phyloP scores from a whole-genome alignment of 1,140 invertebrate species.

The Drosophila erecta region DNA sequence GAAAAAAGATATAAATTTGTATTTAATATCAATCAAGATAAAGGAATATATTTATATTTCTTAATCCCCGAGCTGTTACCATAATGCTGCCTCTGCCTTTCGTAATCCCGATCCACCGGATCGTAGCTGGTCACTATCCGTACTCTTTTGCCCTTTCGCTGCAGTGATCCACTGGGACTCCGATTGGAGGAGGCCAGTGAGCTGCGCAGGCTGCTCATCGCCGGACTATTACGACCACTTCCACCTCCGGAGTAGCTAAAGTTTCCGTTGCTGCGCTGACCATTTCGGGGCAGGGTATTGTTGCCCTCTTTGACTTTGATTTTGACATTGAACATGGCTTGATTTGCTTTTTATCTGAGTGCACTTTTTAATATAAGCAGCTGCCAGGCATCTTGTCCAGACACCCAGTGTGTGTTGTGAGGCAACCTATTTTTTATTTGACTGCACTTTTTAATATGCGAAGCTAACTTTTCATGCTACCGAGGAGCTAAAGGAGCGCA shows the following conservation, averaged over 20 bases:
- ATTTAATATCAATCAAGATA: not conserved
- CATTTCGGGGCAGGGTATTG: constrained; percentile 78
- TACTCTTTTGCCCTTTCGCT: constrained; percentile 76
- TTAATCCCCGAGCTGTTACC: constrained; percentile 47
- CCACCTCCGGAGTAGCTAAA: constrained; percentile 28
- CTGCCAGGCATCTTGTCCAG: constrained; percentile 37
- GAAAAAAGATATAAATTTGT: too few species aligned
- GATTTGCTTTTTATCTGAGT: constrained; percentile 58
- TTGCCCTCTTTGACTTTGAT: constrained; percentile 84
- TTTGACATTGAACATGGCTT: constrained; percentile 84
- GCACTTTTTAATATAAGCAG: constrained; percentile 64
- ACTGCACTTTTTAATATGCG: constrained; percentile 57
- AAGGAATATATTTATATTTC: not conserved
- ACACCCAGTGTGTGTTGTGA: constrained; percentile 21
- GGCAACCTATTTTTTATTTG: constrained; percentile 48
- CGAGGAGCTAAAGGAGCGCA: not conserved
- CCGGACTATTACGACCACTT: constrained; percentile 76
- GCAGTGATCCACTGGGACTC: constrained; percentile 70
- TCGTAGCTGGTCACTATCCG: constrained; percentile 81
- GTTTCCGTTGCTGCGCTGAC: constrained; percentile 52
- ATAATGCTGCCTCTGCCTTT: constrained; percentile 65
- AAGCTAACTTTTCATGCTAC: constrained; percentile 22
- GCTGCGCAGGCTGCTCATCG: constrained; percentile 75
- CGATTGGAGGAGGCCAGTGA: constrained; percentile 77
- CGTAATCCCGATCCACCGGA: constrained; percentile 61